phyloP scores from a whole-genome alignment of 2,113 vertebrate species.

The Gopherus flavomarginatus region DNA sequence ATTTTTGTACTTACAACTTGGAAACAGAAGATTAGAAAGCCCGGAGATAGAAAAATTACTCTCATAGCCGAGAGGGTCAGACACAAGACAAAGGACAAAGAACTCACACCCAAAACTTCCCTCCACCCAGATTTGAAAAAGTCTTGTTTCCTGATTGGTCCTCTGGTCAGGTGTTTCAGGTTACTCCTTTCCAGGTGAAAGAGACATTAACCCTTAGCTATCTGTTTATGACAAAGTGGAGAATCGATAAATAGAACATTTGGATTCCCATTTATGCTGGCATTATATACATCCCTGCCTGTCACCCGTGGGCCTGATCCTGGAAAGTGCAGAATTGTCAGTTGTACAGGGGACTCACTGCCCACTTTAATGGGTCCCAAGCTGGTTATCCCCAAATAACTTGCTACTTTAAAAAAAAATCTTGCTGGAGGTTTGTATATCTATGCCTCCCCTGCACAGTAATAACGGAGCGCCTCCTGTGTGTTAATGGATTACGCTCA shows the following conservation, averaged over 20 bases:
- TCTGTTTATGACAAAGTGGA: background rate
- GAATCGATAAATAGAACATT: slow-evolving; percentile 24
- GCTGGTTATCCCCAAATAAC: accelerated
- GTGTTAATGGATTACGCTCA: background rate
- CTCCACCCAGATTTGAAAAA: too few relatives aligned
- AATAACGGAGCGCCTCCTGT: accelerated
- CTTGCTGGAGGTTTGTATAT: background rate
- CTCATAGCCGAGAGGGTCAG: too few relatives aligned
- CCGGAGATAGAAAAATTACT: too few relatives aligned
- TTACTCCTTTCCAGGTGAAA: too few relatives aligned
- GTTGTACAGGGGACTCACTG: background rate
- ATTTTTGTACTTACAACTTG: too few relatives aligned
- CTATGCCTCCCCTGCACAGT: too few relatives aligned
- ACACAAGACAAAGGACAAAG: too few relatives aligned
- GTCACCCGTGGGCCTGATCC: background rate
- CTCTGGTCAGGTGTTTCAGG: too few relatives aligned
- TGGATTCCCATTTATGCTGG: slow-evolving; percentile 2
- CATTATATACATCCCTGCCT: background rate
- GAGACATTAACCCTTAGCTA: too few relatives aligned
- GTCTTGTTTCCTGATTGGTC: too few relatives aligned
- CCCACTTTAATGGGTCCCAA: background rate
- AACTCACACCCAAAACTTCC: too few relatives aligned
- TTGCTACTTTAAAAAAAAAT: background rate
- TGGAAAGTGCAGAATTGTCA: background rate
- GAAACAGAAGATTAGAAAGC: too few relatives aligned